Conservation (phyloP, 2,113 vertebrate genomes). For the Scomber japonicus region DNA sequence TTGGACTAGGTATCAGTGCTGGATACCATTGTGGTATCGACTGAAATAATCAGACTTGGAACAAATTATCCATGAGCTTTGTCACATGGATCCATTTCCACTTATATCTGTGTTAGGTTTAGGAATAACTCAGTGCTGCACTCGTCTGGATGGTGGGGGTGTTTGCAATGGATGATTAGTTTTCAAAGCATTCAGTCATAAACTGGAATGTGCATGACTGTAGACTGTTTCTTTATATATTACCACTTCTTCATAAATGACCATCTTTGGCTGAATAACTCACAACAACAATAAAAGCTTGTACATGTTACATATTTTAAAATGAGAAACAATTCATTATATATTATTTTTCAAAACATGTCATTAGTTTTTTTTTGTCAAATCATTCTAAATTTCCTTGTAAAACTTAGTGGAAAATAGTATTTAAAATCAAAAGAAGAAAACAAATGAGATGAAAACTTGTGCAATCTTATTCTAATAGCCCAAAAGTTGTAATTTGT, state of each 20-base stretch:
- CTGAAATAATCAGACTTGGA: not conserved
- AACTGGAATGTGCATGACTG: too few species aligned
- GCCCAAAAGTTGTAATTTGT: conserved; percentile 10
- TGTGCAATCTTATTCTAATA: too few species aligned
- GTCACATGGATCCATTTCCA: not conserved
- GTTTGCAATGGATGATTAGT: conserved; percentile 20
- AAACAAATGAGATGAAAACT: not conserved
- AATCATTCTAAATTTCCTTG: too few species aligned
- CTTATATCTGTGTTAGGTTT: not conserved
- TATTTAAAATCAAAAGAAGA: not conserved
- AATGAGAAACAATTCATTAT: too few species aligned
- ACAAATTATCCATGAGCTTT: conserved; percentile 17
- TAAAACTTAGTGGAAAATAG: too few species aligned
- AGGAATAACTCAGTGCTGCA: conserved; percentile 62
- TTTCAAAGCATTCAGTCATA: not conserved
- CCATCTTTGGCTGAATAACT: not conserved
- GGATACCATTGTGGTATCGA: too few species aligned
- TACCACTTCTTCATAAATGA: not conserved
- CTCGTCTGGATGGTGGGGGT: conserved; percentile 56
- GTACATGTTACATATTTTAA: not conserved
- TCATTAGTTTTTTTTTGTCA: too few species aligned
- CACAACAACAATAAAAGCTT: not conserved
- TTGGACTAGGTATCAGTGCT: too few species aligned
- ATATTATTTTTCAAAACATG: too few species aligned
- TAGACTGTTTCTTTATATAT: too few species aligned